A percentile compares a stretch with the other conserved stretches of the same genome.
Evolutionary conservation across 2,113 vertebrate genomes (phyloP).

Genomic region (Thinocorus orbignyianus): DNA sequence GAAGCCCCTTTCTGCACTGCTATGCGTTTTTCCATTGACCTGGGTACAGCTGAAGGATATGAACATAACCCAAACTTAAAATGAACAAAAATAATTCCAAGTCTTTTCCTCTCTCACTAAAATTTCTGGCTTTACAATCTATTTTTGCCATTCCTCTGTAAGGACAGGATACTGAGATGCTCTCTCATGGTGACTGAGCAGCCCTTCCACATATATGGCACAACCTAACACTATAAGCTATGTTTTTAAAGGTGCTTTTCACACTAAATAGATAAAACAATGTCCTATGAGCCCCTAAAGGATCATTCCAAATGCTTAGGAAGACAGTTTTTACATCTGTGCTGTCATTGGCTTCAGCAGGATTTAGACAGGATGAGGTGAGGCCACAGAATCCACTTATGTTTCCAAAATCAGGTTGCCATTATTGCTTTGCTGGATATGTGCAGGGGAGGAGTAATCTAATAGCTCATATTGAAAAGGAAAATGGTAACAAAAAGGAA

Average conservation of each 20-base stretch:
- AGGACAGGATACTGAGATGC: not conserved
- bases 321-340: not conserved
- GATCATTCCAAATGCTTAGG: not conserved
- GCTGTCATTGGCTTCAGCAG: not conserved
- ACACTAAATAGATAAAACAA: not conserved
- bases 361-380: not conserved
- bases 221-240: not conserved
- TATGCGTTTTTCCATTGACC: not conserved
- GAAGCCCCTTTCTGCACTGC: not conserved
- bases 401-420: not conserved
- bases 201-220: not conserved
- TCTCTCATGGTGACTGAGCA: not conserved
- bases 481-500: conserved; percentile 27
- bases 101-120: not conserved
- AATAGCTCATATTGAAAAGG: not conserved
- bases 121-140: not conserved
- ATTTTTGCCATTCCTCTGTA: not conserved
- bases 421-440: not conserved
- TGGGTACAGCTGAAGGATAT: not conserved
- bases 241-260: not conserved
- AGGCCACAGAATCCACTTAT: not conserved
- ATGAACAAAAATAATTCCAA: not conserved
- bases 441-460: not conserved
- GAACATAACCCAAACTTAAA: conserved; percentile 34
- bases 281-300: not conserved